phyloP scores from a whole-genome alignment of 30 jellyfish, hydroid and myxozoan species.

The Hydra vulgaris region DNA sequence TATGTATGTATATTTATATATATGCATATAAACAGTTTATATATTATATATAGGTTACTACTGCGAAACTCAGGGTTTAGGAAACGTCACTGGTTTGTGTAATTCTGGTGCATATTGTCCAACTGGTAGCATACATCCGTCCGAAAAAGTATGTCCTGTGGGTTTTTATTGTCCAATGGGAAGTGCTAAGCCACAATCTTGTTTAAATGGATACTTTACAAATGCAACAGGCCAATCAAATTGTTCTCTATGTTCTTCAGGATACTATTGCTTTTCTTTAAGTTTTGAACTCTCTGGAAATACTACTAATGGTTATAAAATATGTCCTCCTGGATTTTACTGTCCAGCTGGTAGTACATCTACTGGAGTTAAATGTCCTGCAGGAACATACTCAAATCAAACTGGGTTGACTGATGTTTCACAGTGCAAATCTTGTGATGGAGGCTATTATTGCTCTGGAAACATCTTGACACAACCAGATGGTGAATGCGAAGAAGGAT shows the following conservation, averaged over 20 bases:
- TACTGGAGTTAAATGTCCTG: constrained; percentile 66
- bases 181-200: constrained; percentile 78
- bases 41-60: constrained; percentile 63
- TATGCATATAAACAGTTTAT: too few relatives aligned
- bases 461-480: constrained; percentile 32
- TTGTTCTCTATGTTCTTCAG: constrained; percentile 68
- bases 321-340: constrained; percentile 80
- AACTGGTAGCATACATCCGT: constrained; percentile 67
- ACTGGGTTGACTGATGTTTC: constrained; percentile 44
- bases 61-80: constrained; percentile 83
- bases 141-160: constrained; percentile 68
- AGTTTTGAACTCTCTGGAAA: not conserved
- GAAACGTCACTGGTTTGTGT: constrained; percentile 55
- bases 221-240: constrained; percentile 74
- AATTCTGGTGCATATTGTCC: constrained; percentile 93
- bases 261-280: constrained; percentile 76
- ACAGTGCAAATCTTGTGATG: constrained; percentile 77
- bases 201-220: constrained; percentile 62
- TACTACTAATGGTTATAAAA: constrained; percentile 38
- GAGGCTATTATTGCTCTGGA: constrained; percentile 82
- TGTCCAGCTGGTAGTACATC: constrained; percentile 87
- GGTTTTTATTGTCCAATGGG: constrained; percentile 98
- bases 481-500: constrained; percentile 77
- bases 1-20: too few relatives aligned
- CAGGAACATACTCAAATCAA: constrained; percentile 88